Base-by-base conservation (phyloP, 2,888 invertebrate genomes). In the Synanthedon formicaeformis region DNA sequence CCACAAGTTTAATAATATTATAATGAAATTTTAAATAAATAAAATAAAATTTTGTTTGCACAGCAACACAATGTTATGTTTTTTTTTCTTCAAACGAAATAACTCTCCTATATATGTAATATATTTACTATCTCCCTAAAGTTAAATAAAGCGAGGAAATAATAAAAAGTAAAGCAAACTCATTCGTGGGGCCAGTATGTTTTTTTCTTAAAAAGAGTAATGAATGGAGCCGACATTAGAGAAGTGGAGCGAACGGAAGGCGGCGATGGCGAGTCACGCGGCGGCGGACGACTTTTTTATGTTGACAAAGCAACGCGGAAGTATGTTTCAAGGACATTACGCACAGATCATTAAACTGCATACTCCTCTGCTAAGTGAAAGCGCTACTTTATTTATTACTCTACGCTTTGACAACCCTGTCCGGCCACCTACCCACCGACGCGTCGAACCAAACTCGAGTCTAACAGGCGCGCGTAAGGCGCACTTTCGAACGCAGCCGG, bases 341-440 rank as follows among this genome's bases (percentile, higher is more conserved):
- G 78, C 78, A 82, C 83, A 80, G 80, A 71, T 83, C 86, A 85
- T 86, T 86, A 81, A 81, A 67, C 75, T 62, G 61, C 69, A 73
- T 73, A 71, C 75, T 73, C 67, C 71, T 68, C 69, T 61, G 59
- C 62, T 70, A 64, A 72, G 67, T 76, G 75, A 73, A 74, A 77
- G 73, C 66, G 58, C 73, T 68, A 71, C 75, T 74, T 70, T 79
- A 81, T 84, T 81, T 84, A 84, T 82, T 77, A 61, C 73, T 62
- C 71, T 65, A 76, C 78, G 80, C 76, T 80, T 77, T 77, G 77
- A 76, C 77, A 78, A 74, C 75, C 75, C 72, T 75, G 74, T 67
- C 73, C 69, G 69, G 59, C 68, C 66, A 70, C 66, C 59, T 63
- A 56, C 56, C 41, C 1, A 1, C 4, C 12, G 5, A 11, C 1